Base-by-base conservation (phyloP, 1,140 invertebrate genomes). In the Contarinia nasturtii region DNA sequence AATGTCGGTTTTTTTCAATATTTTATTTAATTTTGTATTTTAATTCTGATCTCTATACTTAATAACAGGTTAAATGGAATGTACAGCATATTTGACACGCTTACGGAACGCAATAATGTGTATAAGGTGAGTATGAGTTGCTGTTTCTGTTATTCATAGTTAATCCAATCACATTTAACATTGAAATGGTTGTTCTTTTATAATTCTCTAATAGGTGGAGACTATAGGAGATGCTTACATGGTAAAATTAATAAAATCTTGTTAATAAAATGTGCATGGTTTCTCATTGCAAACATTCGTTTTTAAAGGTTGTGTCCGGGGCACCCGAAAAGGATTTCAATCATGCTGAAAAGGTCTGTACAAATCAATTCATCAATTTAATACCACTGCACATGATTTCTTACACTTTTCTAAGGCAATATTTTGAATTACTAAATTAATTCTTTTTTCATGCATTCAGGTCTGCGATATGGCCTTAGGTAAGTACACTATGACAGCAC, bases 211-310 rank as follows among this genome's bases (percentile, higher is more conserved):
- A 34, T 53, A 92, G 87, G 88, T 96, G 7, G 93, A 96, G 67
- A 96, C 92, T 0, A 95, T 96, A 54, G 91, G 92, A 0, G 90
- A 94, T 60, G 90, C 91, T 0, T 95, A 96, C 58, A 95, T 96
- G 90, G 88, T 94, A n/a, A n/a, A n/a, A n/a, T n/a, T n/a, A n/a
- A n/a, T n/a, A n/a, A n/a, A n/a, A n/a, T n/a, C n/a, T n/a, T n/a
- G n/a, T n/a, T n/a, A n/a, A n/a, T n/a, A n/a, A n/a, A n/a, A n/a
- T n/a, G n/a, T n/a, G n/a, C n/a, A n/a, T n/a, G n/a, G n/a, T n/a
- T n/a, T n/a, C n/a, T n/a, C n/a, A n/a, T n/a, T n/a, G n/a, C n/a
- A n/a, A n/a, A n/a, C n/a, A n/a, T n/a, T n/a, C n/a, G n/a, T n/a
- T n/a, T n/a, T n/a, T n/a, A n/a, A n/a, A n/a, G n/a, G n/a, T n/a